Base-by-base conservation (phyloP, 2,888 invertebrate genomes). In the Branchipolynoe longqiensis region DNA sequence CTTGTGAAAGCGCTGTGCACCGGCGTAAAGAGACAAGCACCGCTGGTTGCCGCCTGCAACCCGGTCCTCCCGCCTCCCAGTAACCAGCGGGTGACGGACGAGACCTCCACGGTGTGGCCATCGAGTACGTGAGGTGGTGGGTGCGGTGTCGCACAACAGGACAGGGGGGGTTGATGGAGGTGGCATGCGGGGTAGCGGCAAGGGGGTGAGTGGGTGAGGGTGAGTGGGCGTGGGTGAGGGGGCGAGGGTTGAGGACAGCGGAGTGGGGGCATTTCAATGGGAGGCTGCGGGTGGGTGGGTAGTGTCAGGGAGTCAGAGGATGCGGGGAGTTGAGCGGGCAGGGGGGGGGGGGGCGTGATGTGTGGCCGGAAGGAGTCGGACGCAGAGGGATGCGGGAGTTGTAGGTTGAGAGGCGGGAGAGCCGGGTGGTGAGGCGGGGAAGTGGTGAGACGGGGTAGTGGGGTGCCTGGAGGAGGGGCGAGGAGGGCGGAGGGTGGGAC, bases 91-190 rank as follows among this genome's bases (percentile, higher is more conserved):
- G 33, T 69, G 38, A 69, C 12, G 33, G 69, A 69, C 38, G 69
- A 18, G 22, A 8, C 69, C 69, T 69, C 69, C 69, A 69, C 1
- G 69, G 36, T 69, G 69, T 69, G 38, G 38, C 33, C 69, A 36
- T 69, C 36, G 8, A 69, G n/a, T n/a, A n/a, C n/a, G n/a, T n/a
- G n/a, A n/a, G n/a, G n/a, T n/a, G n/a, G n/a, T n/a, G n/a, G 38
- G 38, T 12, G 38, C 28, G 36, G 62, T 25, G 62, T 62, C 28
- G 25, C 62, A 62, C n/a, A n/a, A n/a, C n/a, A n/a, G n/a, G n/a
- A n/a, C n/a, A n/a, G n/a, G n/a, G n/a, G n/a, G n/a, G n/a, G n/a
- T n/a, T n/a, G n/a, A n/a, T n/a, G n/a, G n/a, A n/a, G n/a, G n/a
- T n/a, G n/a, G n/a, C n/a, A n/a, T n/a, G n/a, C n/a, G n/a, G n/a